Conservation (phyloP, 1,140 invertebrate species). For the Meloidogyne exigua region DNA sequence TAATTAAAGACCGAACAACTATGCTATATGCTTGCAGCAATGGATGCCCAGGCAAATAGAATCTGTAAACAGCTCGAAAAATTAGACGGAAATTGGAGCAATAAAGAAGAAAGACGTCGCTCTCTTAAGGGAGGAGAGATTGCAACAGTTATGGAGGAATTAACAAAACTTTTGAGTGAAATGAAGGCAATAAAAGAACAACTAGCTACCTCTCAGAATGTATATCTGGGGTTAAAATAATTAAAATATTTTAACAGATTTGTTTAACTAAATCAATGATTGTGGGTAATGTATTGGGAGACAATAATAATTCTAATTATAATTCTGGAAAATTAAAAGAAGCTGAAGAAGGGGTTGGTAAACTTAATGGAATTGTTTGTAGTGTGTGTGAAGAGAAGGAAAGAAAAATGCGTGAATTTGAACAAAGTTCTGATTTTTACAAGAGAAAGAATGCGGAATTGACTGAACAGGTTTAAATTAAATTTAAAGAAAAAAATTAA, state of each 20-base stretch:
- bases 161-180: slow-evolving; percentile 55
- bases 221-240: neutral
- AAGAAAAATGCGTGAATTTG: neutral
- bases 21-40: slow-evolving; percentile 55
- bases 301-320: neutral
- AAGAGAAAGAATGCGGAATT: neutral
- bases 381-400: neutral
- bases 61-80: slow-evolving; percentile 57
- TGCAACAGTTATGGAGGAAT: slow-evolving; percentile 52
- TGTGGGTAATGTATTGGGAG: neutral
- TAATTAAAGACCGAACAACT: slow-evolving; percentile 58
- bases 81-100: slow-evolving; percentile 44
- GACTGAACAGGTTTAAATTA: neutral
- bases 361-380: neutral
- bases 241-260: neutral
- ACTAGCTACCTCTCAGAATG: neutral
- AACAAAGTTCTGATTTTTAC: neutral
- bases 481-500: neutral
- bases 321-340: slow-evolving; percentile 14
- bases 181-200: slow-evolving; percentile 39
- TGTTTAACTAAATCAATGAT: neutral
- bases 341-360: neutral
- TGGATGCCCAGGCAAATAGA: slow-evolving; percentile 57
- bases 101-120: slow-evolving; percentile 55
- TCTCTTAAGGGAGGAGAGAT: slow-evolving; percentile 54